Base-by-base conservation (phyloP, 1,140 invertebrate species). In the Coptotermes formosanus region DNA sequence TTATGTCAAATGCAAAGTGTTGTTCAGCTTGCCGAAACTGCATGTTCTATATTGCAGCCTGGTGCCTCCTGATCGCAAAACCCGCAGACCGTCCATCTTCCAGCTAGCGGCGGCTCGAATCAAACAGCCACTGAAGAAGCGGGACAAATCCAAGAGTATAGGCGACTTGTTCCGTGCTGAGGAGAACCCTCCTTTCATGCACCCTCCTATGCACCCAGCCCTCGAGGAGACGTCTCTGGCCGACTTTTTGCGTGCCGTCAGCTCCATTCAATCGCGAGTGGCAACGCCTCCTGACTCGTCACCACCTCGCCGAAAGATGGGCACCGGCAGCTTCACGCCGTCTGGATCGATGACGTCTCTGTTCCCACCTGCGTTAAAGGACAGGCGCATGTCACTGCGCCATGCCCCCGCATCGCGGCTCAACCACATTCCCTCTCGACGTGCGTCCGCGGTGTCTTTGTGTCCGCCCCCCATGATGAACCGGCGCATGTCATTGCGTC, bases 171-270 rank as follows among this genome's bases (percentile, higher is more conserved):
- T 32, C 25, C 11, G 0, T 8, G 64, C 25, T 11, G 14, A 12
- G 52, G 25, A n/a, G n/a, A 8, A 14, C n/a, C 64, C 64, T 12
- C 8, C 7, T 25, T 25, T n/a, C 25, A 6, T 8, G 25, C n/a
- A 30, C 9, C n/a, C 2, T 6, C 7, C 25, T 14, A 75, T 83
- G 43, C 82, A 83, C 8, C 48, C 82, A 8, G 43, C 48, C 21
- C 82, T 83, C 43, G 82, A 83, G n/a, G 82, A 83, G 82, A 83
- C 82, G 1, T 83, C 82, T 4, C 43, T 83, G 6, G 82, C 82
- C 82, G 82, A 83, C 43, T 83, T 83, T 32, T 32, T 83, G 1
- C 82, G 82, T 16, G 82, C 82, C 82, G 43, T 83, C 43, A 83
- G 25, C 48, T 83, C 82, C 32, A 7, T 83, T 3, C 82, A 83